phyloP scores from a whole-genome alignment of 2,113 vertebrate genomes.

The Istiophorus platypterus region DNA sequence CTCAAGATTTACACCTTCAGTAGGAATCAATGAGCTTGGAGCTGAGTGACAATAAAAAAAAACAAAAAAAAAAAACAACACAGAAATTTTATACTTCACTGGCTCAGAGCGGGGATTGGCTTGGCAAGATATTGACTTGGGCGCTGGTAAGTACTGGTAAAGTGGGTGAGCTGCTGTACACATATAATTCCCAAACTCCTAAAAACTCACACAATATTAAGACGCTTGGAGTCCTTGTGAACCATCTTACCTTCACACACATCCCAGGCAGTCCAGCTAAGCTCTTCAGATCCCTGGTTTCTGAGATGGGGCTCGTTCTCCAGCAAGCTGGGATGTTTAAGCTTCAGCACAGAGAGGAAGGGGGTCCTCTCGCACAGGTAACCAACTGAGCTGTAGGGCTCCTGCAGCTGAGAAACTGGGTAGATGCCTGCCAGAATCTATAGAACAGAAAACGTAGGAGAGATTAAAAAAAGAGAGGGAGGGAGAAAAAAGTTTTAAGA shows the following conservation, averaged over 20 bases:
- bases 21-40: neutral
- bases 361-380: conserved; percentile 89
- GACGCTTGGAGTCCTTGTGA: neutral
- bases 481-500: neutral
- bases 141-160: neutral
- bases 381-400: conserved; percentile 92
- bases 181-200: neutral
- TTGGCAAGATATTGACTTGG: too few species aligned
- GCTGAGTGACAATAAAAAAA: too few species aligned
- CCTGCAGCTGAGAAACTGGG: conserved; percentile 93
- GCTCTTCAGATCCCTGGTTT: conserved; percentile 55
- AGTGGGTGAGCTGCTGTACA: neutral
- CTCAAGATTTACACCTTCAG: neutral
- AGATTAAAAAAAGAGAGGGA: neutral
- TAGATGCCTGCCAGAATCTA: conserved; percentile 93
- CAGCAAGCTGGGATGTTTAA: conserved; percentile 83
- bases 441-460: neutral
- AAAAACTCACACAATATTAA: neutral
- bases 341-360: conserved; percentile 85
- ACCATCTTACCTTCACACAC: conserved; percentile 90
- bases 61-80: too few species aligned
- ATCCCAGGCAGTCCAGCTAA: conserved; percentile 91
- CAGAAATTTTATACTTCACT: too few species aligned
- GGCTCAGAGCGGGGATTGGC: too few species aligned
- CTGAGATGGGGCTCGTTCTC: conserved; percentile 35